A percentile compares a stretch with the other conserved stretches of the same genome.
Evolutionary conservation across 2,797 vertebrate species (phyloP).

Genomic region (Paedocypris micromegethes): DNA sequence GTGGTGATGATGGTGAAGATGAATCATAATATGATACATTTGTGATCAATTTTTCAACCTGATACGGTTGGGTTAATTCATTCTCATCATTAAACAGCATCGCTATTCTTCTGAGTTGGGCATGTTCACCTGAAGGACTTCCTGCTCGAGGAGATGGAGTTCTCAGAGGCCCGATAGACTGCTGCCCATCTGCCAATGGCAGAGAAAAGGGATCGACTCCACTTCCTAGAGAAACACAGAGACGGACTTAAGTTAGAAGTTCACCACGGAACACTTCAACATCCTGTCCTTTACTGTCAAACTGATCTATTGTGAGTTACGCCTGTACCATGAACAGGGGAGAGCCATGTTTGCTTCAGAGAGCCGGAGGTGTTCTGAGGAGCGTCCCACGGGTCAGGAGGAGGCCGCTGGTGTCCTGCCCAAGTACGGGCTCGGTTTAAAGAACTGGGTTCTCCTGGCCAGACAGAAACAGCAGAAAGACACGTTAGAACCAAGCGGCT

Average conservation of each 20-base stretch:
- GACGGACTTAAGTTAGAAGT: too few relatives aligned
- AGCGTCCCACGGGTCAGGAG: constrained; percentile 61
- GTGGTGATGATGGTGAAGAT: too few relatives aligned
- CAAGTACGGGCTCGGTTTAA: constrained; percentile 54
- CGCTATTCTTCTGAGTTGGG: too few relatives aligned
- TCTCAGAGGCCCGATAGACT: constrained; percentile 32
- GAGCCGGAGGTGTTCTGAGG: constrained; percentile 45
- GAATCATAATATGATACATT: too few relatives aligned
- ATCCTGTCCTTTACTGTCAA: too few relatives aligned
- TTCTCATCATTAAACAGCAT: too few relatives aligned
- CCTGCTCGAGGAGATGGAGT: constrained; percentile 49
- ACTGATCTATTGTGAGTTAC: neutral
- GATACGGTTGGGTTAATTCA: too few relatives aligned
- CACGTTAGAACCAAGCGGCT: too few relatives aligned
- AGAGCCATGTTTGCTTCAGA: constrained; percentile 49
- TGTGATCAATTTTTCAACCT: too few relatives aligned
- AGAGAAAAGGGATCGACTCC: constrained; percentile 62
- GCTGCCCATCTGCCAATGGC: constrained; percentile 41
- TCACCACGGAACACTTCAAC: too few relatives aligned
- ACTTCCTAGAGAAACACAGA: constrained; percentile 36
- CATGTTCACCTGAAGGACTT: constrained; percentile 65
- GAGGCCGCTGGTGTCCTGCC: constrained; percentile 59
- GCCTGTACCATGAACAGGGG: constrained; percentile 53
- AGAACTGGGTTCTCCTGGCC: constrained; percentile 50
- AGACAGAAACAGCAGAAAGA: too few relatives aligned